These are phyloP conservation scores for Sus cebifrons DNA, from an alignment of 2,797 vertebrate species.

Conservation along the genomic window DNA sequence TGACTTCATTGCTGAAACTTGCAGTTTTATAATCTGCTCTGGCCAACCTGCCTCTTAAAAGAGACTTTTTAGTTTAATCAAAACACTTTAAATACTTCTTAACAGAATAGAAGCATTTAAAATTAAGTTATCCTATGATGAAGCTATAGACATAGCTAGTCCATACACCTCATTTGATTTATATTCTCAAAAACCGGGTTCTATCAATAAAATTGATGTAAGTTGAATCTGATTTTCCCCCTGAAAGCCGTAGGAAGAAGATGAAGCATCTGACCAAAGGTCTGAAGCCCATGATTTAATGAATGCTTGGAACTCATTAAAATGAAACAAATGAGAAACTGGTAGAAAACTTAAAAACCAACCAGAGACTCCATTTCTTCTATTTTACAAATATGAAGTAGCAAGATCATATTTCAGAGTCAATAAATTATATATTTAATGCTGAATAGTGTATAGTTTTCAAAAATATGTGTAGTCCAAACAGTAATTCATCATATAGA, in stretches of 20 bases:
- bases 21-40: conserved; percentile 63
- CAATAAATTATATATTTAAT: conserved; percentile 47
- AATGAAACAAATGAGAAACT: conserved; percentile 49
- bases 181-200: conserved; percentile 29
- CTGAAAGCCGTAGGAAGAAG: conserved; percentile 49
- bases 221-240: conserved; percentile 48
- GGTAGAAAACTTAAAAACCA: conserved; percentile 55
- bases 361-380: conserved; percentile 38
- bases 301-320: conserved; percentile 50
- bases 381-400: conserved; percentile 47
- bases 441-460: conserved; percentile 34
- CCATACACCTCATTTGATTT: conserved; percentile 44
- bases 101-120: conserved; percentile 57
- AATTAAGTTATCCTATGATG: conserved; percentile 40
- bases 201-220: neutral
- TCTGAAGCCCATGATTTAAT: conserved; percentile 47
- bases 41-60: conserved; percentile 57
- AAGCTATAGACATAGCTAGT: conserved; percentile 7
- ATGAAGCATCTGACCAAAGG: neutral
- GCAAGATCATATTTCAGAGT: neutral
- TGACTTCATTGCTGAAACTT: conserved; percentile 64
- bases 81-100: conserved; percentile 57
- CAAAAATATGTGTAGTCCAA: neutral
- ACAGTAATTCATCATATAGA: conserved; percentile 50
- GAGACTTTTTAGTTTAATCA: conserved; percentile 33